Evolutionary conservation across 2,888 invertebrate species (phyloP).

Genomic region (Masnerella sp.): DNA sequence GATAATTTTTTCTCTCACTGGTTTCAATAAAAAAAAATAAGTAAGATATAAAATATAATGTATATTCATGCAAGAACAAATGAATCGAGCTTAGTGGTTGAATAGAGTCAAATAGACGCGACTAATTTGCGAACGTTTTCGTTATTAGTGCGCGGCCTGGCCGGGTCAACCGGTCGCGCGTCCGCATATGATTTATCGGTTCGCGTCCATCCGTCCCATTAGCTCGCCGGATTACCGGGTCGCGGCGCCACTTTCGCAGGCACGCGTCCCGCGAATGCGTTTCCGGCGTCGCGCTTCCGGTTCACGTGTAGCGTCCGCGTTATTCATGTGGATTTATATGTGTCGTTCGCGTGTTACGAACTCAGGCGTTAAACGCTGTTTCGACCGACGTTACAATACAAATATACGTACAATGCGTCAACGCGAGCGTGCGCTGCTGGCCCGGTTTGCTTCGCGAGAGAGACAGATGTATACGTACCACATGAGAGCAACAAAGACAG

Average conservation of each 20-base stretch:
- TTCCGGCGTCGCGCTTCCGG: conserved; percentile 61
- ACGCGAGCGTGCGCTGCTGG: conserved; percentile 35
- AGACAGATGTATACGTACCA: neutral
- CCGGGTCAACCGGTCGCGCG: conserved; percentile 56
- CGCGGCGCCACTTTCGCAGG: conserved; percentile 51
- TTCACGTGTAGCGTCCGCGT: conserved; percentile 54
- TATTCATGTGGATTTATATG: conserved; percentile 60
- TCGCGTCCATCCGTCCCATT: conserved; percentile 63
- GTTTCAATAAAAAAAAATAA: too few relatives aligned
- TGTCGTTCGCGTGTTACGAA: conserved; percentile 57
- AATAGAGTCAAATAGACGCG: too few relatives aligned
- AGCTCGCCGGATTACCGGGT: conserved; percentile 61
- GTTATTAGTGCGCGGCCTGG: too few relatives aligned
- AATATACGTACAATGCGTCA: conserved; percentile 54
- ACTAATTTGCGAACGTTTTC: too few relatives aligned
- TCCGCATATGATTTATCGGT: conserved; percentile 63
- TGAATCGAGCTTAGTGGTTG: too few relatives aligned
- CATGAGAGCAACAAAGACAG: conserved; percentile 10
- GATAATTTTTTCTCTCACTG: too few relatives aligned
- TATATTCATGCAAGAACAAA: too few relatives aligned
- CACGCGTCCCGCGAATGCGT: conserved; percentile 60
- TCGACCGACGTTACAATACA: conserved; percentile 51
- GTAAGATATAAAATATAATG: too few relatives aligned
- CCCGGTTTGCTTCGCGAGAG: neutral
- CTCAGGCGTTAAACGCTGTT: conserved; percentile 59